phyloP scores from a whole-genome alignment of 92 coral and sea anemone genomes.

The Plumapathes pennacea region DNA sequence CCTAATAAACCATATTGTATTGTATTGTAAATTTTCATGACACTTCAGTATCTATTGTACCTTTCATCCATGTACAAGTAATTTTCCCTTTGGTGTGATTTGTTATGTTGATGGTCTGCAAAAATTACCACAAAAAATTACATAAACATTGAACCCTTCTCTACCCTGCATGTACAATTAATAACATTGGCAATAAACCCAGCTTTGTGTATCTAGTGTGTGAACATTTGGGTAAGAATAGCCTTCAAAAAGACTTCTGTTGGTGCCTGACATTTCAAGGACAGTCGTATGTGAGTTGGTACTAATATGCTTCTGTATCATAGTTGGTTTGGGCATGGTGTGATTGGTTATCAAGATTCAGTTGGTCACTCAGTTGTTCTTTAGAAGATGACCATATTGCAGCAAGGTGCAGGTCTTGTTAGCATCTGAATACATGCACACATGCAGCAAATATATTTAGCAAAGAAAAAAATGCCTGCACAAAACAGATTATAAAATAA shows the following conservation, averaged over 20 bases:
- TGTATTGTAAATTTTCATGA: not conserved
- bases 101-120: constrained; percentile 90
- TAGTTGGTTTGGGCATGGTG: too few relatives aligned
- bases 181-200: too few relatives aligned
- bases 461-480: not conserved
- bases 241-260: not conserved
- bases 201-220: too few relatives aligned
- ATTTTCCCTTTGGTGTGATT: constrained; percentile 96
- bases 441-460: not conserved
- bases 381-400: too few relatives aligned
- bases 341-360: too few relatives aligned
- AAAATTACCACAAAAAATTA: not conserved
- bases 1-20: too few relatives aligned
- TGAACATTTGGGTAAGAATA: too few relatives aligned
- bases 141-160: not conserved
- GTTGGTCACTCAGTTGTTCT: too few relatives aligned
- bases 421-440: too few relatives aligned
- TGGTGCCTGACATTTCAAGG: not conserved
- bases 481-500: not conserved
- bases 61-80: constrained; percentile 92
- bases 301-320: not conserved
- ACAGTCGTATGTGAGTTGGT: not conserved
- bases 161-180: too few relatives aligned
- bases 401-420: too few relatives aligned
- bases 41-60: constrained; percentile 15